Evolutionary conservation across 1,140 invertebrate species (phyloP), one percentile per base, ranked within the genome.

Genomic region (Drosophila sechellia): DNA sequence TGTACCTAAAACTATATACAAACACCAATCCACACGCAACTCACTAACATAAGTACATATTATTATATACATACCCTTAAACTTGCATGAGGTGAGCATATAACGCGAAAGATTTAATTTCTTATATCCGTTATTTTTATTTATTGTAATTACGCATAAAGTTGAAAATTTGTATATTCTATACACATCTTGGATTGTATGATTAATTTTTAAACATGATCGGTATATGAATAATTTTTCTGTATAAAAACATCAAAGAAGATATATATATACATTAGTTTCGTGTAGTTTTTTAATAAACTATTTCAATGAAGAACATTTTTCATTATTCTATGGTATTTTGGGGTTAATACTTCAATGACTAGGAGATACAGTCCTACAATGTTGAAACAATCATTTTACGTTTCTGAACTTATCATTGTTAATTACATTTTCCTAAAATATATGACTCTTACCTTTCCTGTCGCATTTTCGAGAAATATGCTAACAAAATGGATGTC

Each of bases 211-310:
- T 57, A 78, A 79, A 58, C 53, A 66, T 78, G 52, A 69, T 80
- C 56, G 60, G 74, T 78, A 86, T 75, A 56, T 74, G 52, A 77
- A 78, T 58, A 39, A 65, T 69, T 79, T 81, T 90, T 79, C 84
- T 87, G 79, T 83, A 84, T 43, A 85, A 90, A 64, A 52, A 50
- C 45, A 58, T 22, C 43, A 63, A 68, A 63, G 45, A 63, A 79
- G 57, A 49, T 17, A 69, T 70, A 22, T 70, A 22, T 17, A 17
- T 17, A 17, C 17, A 80, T 90, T 60, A 83, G 84, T 90, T 90
- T 87, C 54, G 48, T 59, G 63, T 89, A 90, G 76, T 90, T 87
- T 77, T 79, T 70, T 58, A 90, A 90, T 86, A 87, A 86, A 86
- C 46, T 87, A 86, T 75, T 75, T 75, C 42, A 75, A 75, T 46